A percentile compares a stretch with the other conserved stretches of the same genome.
Conservation (phyloP, 2,797 vertebrate species). For the Sebastiscus tertius region DNA sequence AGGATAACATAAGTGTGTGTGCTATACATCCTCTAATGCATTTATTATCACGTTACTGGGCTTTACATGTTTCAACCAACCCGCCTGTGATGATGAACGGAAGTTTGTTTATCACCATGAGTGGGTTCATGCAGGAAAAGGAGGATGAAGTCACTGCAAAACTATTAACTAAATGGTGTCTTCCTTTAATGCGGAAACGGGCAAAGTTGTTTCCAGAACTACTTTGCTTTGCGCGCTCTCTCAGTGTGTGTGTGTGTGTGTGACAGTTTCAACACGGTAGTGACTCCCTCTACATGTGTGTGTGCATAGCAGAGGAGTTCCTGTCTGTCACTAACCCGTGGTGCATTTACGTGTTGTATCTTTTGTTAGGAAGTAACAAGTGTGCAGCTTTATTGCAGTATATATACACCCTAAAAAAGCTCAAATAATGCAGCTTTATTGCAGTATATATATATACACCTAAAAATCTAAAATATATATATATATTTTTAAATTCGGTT, state of each 20-base stretch:
- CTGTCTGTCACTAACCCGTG: conserved; percentile 19
- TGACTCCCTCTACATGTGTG: conserved; percentile 51
- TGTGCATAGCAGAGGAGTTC: conserved; percentile 26
- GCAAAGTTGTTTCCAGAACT: conserved; percentile 62
- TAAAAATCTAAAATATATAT: neutral
- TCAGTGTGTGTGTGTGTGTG: conserved; percentile 23
- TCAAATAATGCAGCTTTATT: neutral
- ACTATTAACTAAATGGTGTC: neutral
- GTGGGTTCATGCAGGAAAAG: neutral
- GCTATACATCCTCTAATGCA: neutral
- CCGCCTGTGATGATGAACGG: conserved; percentile 36
- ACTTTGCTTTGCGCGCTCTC: conserved; percentile 75
- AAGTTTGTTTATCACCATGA: neutral
- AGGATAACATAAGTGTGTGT: neutral
- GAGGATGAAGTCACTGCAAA: neutral
- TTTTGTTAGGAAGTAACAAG: neutral
- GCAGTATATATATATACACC: rapidly evolving
- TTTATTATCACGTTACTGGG: conserved; percentile 12
- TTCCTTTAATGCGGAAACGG: conserved; percentile 61
- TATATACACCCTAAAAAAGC: neutral
- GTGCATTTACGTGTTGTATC: neutral
- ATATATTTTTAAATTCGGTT: neutral
- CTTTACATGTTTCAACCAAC: conserved; percentile 41
- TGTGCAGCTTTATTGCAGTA: neutral
- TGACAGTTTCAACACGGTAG: conserved; percentile 48